Evolutionary conservation across 2,888 invertebrate genomes (phyloP), one percentile per base, ranked within the genome.

Genomic region (Calliopum simillimum): DNA sequence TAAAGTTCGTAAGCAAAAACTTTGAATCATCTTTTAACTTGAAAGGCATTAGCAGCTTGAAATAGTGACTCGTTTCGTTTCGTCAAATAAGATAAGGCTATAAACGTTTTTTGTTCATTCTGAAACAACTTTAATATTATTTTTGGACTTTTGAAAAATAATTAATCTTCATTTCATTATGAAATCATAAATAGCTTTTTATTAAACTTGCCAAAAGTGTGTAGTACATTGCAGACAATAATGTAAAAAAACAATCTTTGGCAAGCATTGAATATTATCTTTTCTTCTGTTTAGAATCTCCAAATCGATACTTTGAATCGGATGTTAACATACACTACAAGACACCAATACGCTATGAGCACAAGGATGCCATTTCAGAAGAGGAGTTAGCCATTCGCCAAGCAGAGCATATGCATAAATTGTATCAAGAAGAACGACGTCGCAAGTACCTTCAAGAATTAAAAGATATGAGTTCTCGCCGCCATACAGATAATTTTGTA

Each of bases 241-340:
- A 16, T 49, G 11, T 8, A 49, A 49, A 49, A 2, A 3, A 3
- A 4, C 8, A 49, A 13, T 49, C 6, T 49, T 33, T 21, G 16
- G 6, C 1, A 6, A 53, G n/a, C 3, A 53, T 12, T 19, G 11
- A 12, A 16, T 53, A 19, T 53, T 53, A 44, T 41, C 11, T 12
- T 44, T 16, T 44, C 23, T 61, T 33, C 8, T 33, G 33, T 4
- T 5, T 86, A 95, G 95, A 94, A 88, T 94, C 95, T 80, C 94
- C 94, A 65, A 91, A 94, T 84, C 93, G 93, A 79, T 96, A 95
- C 89, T 92, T 95, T 85, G 95, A 95, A 88, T 93, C 94, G 85
- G 95, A 96, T 87, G 96, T 97, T 82, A 97, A 96, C 86, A 95
- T 97, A 86, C 96, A 96, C 88, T 97, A 96, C 89, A 90, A 94